Conservation (phyloP, 2,113 vertebrate species). For the Cacatua alba region DNA sequence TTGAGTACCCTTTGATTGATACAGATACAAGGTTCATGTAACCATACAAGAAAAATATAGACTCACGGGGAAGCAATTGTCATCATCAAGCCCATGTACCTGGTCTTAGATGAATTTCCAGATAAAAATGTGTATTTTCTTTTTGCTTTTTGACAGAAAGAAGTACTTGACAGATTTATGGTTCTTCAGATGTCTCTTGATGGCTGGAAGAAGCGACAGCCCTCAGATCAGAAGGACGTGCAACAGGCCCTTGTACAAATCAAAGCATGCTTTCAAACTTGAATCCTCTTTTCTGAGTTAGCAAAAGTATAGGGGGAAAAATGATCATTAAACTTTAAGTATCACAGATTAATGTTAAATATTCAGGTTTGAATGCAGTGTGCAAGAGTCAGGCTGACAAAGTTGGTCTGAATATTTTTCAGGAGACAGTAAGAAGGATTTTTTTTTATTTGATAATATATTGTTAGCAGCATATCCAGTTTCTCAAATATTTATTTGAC, state of each 20-base stretch:
- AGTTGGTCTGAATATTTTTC: neutral
- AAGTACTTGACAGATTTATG: conserved; percentile 53
- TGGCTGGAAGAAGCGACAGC: conserved; percentile 59
- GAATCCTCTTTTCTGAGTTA: neutral
- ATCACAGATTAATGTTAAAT: neutral
- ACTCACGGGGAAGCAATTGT: conserved; percentile 42
- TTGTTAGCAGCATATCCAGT: neutral
- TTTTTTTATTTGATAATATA: neutral
- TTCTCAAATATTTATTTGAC: neutral
- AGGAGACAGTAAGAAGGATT: neutral
- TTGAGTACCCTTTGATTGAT: conserved; percentile 59
- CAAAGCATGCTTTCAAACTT: conserved; percentile 52
- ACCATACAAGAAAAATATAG: conserved; percentile 38
- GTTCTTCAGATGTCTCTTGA: conserved; percentile 63
- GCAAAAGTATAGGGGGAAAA: neutral
- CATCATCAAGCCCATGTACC: conserved; percentile 42
- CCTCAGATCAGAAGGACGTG: conserved; percentile 30
- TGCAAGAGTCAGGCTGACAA: neutral
- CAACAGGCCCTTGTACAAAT: conserved; percentile 66
- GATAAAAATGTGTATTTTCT: conserved; percentile 61
- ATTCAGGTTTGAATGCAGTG: neutral
- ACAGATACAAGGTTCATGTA: conserved; percentile 44
- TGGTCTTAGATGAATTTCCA: conserved; percentile 62
- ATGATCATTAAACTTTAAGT: neutral
- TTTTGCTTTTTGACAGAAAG: conserved; percentile 54